Conservation (phyloP, 2,888 invertebrate species). For the Yponomeuta malinellus region DNA sequence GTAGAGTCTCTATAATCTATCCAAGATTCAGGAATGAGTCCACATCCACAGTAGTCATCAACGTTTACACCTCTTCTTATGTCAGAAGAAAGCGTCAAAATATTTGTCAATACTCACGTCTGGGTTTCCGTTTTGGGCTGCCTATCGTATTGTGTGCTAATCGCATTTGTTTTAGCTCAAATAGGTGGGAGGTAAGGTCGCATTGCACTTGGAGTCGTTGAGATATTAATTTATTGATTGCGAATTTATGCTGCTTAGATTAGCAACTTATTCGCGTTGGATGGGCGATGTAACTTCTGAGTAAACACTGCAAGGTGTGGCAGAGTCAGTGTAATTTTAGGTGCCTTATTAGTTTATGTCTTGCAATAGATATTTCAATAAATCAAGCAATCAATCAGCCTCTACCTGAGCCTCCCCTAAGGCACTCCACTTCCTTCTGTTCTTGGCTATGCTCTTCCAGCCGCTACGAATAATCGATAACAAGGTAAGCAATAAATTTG, state of each 20-base stretch:
- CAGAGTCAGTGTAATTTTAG: too few species aligned
- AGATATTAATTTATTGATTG: not conserved
- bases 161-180: not conserved
- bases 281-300: not conserved
- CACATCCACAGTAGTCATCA: not conserved
- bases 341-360: too few species aligned
- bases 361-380: too few species aligned
- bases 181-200: not conserved
- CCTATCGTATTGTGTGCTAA: slow-evolving; percentile 5
- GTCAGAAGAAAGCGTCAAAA: not conserved
- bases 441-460: too few species aligned
- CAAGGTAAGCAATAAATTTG: too few species aligned
- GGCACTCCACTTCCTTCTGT: too few species aligned
- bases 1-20: too few species aligned
- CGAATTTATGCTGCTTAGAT: not conserved
- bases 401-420: too few species aligned
- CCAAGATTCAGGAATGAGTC: too few species aligned
- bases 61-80: not conserved
- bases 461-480: too few species aligned
- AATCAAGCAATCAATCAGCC: too few species aligned
- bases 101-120: slow-evolving; percentile 7
- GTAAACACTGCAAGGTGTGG: not conserved
- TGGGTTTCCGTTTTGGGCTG: not conserved
- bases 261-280: not conserved
- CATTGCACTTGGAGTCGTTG: not conserved